These are phyloP conservation scores for Amphiura filiformis DNA, from an alignment of 35 echinoderm and acorn worm species.

Conservation along the genomic window DNA sequence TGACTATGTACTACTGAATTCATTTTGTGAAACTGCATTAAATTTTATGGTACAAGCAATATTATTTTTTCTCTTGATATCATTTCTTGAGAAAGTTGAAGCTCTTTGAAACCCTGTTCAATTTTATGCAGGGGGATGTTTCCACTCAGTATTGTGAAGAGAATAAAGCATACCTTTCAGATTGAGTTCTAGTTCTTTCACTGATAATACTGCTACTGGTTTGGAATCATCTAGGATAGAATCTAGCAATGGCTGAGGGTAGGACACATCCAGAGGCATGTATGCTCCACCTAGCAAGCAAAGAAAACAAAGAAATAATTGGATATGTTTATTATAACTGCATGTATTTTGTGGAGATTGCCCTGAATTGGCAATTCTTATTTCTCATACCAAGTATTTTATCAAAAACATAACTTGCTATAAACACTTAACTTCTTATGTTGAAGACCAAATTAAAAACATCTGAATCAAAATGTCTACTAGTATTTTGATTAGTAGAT, in stretches of 20 bases:
- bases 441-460: too few relatives aligned
- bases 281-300: constrained; percentile 40
- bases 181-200: constrained; percentile 14
- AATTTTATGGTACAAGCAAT: too few relatives aligned
- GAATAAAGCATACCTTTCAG: constrained; percentile 28
- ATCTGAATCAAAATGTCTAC: too few relatives aligned
- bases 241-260: constrained; percentile 37
- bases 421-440: neutral
- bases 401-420: neutral
- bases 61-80: too few relatives aligned
- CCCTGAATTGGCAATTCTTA: neutral
- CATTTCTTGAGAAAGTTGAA: too few relatives aligned
- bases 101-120: too few relatives aligned
- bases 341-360: neutral
- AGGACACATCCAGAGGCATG: constrained; percentile 48
- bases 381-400: neutral
- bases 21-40: too few relatives aligned
- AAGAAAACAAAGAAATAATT: neutral
- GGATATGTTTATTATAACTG: too few relatives aligned
- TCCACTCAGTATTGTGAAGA: too few relatives aligned
- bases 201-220: constrained; percentile 43
- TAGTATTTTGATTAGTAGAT: too few relatives aligned
- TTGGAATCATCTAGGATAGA: constrained; percentile 33
- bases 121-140: too few relatives aligned
- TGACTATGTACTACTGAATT: too few relatives aligned